A percentile compares a stretch with the other conserved stretches of the same genome.
These are phyloP conservation scores for Aselliscus stoliczkanus DNA, from an alignment of 2,797 vertebrate species.

Conservation along the genomic window DNA sequence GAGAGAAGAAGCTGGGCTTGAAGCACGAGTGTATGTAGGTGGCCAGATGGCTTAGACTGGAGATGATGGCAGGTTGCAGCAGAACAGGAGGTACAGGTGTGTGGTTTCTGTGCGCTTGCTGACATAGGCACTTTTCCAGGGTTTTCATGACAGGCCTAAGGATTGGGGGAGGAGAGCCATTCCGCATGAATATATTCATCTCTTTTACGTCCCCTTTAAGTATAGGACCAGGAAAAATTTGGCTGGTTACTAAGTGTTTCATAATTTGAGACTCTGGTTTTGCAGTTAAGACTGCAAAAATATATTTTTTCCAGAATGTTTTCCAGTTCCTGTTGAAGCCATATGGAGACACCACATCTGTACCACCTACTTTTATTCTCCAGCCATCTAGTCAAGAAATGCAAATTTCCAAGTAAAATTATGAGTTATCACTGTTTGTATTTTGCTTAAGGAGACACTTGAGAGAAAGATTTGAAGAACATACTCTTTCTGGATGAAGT, in stretches of 20 bases:
- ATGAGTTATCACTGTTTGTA: constrained; percentile 1
- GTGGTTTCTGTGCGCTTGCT: constrained; percentile 6
- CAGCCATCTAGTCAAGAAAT: constrained; percentile 42
- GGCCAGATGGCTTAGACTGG: neutral
- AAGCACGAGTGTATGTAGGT: neutral
- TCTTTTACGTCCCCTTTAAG: constrained; percentile 16
- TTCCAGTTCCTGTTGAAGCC: constrained; percentile 44
- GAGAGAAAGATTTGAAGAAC: constrained; percentile 34
- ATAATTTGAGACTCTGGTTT: constrained; percentile 15
- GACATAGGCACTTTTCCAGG: neutral
- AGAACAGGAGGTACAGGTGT: neutral
- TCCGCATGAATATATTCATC: neutral
- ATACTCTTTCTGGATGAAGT: neutral
- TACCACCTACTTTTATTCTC: constrained; percentile 30
- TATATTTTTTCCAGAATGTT: constrained; percentile 22
- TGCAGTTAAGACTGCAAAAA: neutral
- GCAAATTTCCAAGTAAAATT: constrained; percentile 47
- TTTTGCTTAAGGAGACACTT: constrained; percentile 38
- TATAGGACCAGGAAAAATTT: neutral
- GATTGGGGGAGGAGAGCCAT: neutral
- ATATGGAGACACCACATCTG: constrained; percentile 5
- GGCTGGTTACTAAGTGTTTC: neutral
- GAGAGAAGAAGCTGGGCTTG: neutral
- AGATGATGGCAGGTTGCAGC: neutral
- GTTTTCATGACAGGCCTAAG: neutral